These are phyloP conservation scores for Lutjanus campechanus DNA, from an alignment of 2,797 vertebrate genomes.

Conservation along the genomic window DNA sequence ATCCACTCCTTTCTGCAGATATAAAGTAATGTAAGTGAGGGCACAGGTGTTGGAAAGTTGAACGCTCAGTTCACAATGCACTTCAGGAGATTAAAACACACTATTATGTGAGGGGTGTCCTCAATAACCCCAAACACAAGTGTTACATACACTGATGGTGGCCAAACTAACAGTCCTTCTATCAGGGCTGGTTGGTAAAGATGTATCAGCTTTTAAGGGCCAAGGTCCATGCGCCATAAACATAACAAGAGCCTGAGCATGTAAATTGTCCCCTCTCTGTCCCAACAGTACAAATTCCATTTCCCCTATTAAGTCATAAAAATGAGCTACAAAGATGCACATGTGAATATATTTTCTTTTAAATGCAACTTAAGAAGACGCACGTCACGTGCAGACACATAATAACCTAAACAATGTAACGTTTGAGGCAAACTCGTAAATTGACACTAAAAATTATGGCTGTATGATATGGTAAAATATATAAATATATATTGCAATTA, in stretches of 20 bases:
- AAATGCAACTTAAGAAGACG: background rate
- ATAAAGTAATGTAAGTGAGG: background rate
- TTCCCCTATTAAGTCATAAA: slow-evolving; percentile 57
- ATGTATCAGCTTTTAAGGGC: slow-evolving; percentile 46
- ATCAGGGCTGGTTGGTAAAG: slow-evolving; percentile 24
- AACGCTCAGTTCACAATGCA: background rate
- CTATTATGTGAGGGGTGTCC: background rate
- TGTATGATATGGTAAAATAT: no score
- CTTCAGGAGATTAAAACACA: background rate
- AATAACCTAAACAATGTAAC: background rate
- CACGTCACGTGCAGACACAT: background rate
- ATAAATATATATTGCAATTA: no score
- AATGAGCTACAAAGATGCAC: slow-evolving; percentile 5
- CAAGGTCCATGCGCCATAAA: slow-evolving; percentile 77
- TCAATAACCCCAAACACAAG: background rate
- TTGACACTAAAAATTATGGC: no score
- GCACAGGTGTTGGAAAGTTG: background rate
- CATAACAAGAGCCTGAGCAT: slow-evolving; percentile 33
- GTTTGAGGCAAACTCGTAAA: no score
- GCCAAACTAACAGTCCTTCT: background rate
- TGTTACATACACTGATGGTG: no score
- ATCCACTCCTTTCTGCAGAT: background rate
- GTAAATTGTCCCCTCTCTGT: slow-evolving; percentile 18
- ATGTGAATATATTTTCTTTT: background rate
- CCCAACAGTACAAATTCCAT: slow-evolving; percentile 61